Evolutionary conservation across 2,113 vertebrate genomes (phyloP).

Genomic region (Petroica traversi): DNA sequence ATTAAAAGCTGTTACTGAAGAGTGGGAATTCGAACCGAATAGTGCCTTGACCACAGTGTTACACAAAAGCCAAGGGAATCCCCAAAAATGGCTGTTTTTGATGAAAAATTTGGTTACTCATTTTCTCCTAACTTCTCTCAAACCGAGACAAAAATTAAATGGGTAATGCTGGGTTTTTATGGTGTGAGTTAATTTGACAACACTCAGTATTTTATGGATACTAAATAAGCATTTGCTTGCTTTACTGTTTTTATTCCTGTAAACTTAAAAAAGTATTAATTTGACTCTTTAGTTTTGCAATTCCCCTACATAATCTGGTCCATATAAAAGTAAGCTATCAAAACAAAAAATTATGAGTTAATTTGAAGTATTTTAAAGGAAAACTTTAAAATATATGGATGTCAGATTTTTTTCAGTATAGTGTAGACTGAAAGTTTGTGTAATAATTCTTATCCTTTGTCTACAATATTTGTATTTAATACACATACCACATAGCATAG

Average conservation of each 20-base stretch:
- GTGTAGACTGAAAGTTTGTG: background rate
- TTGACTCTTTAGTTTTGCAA: background rate
- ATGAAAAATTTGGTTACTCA: background rate
- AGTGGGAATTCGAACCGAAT: background rate
- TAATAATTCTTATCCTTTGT: no score
- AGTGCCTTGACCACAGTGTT: background rate
- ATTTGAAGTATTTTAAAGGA: background rate
- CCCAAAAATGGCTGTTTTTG: background rate
- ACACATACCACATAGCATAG: no score
- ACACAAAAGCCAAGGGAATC: background rate
- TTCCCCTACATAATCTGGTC: background rate
- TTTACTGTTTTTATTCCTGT: background rate
- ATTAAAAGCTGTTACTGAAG: background rate
- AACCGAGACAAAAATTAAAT: no score
- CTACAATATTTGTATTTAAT: no score
- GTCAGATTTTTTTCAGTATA: background rate
- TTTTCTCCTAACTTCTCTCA: no score
- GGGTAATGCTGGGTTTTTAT: background rate
- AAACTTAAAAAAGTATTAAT: background rate
- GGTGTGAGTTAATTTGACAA: background rate
- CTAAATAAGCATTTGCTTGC: background rate
- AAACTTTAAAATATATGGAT: background rate
- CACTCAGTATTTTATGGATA: background rate
- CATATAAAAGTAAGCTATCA: background rate
- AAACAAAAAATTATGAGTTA: background rate